Percentiles rank a stretch among this genome's conserved stretches.
Conservation (phyloP, 2,888 invertebrate species). For the Sesamia inferens region DNA sequence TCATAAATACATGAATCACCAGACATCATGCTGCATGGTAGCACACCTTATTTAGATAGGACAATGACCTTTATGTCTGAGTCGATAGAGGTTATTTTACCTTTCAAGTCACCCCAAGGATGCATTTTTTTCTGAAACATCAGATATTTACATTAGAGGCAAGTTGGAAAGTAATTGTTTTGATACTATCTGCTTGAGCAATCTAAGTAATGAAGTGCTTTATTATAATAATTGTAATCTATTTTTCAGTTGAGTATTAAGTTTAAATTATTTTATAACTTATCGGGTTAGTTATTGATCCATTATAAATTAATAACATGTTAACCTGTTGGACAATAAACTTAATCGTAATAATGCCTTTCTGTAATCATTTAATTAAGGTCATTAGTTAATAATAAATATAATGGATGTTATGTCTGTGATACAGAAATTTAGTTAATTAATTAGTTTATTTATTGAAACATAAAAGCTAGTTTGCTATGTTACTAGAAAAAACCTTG, state of each 20-base stretch:
- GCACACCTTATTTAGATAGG: slow-evolving; percentile 51
- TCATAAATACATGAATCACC: slow-evolving; percentile 61
- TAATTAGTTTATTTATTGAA: slow-evolving; percentile 8
- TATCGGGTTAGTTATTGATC: neutral
- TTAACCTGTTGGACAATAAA: slow-evolving; percentile 9
- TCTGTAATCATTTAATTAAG: slow-evolving; percentile 7
- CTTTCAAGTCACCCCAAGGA: slow-evolving; percentile 11
- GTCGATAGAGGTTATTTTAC: slow-evolving; percentile 42
- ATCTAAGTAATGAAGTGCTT: slow-evolving; percentile 45
- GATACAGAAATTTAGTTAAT: slow-evolving; percentile 3
- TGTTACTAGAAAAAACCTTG: neutral
- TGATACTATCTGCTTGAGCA: slow-evolving; percentile 32
- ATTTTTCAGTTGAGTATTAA: slow-evolving; percentile 22
- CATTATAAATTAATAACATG: slow-evolving; percentile 14
- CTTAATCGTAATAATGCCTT: slow-evolving; percentile 4
- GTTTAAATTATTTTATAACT: slow-evolving; percentile 19
- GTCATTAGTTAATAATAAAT: neutral
- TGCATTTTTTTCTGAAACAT: slow-evolving; percentile 46
- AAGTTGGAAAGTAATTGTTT: slow-evolving; percentile 58
- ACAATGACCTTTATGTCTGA: slow-evolving; percentile 57
- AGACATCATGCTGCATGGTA: slow-evolving; percentile 45
- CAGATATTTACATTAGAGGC: slow-evolving; percentile 49
- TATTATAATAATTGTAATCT: slow-evolving; percentile 23
- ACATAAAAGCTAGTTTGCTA: neutral
- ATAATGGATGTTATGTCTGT: neutral